Conservation (phyloP, 2,113 vertebrate genomes). For the Coracopsis vasa region DNA sequence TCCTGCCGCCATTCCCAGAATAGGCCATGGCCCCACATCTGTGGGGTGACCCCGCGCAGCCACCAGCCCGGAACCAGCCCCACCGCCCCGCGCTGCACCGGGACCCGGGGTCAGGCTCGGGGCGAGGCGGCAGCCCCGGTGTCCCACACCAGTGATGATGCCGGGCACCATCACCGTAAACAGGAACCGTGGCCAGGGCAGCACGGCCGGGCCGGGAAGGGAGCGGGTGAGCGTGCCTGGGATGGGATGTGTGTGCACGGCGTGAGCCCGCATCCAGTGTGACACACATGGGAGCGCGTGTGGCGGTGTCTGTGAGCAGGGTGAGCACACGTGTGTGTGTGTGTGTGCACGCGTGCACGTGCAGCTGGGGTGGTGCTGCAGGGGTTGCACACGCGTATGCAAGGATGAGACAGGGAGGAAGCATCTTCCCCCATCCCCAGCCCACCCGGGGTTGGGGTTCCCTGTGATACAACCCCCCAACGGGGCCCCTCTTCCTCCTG, state of each 20-base stretch:
- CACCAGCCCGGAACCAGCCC: neutral
- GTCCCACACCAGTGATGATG: fast-evolving
- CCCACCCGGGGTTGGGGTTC: neutral
- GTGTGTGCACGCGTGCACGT: neutral
- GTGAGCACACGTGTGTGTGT: fast-evolving
- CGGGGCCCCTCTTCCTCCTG: neutral
- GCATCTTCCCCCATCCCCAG: neutral
- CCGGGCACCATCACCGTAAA: neutral
- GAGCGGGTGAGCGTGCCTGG: neutral
- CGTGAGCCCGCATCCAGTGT: fast-evolving
- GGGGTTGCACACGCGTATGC: neutral
- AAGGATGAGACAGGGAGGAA: neutral
- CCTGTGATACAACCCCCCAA: neutral
- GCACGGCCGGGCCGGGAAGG: neutral
- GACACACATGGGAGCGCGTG: fast-evolving
- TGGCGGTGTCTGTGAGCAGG: fast-evolving
- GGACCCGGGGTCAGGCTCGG: neutral
- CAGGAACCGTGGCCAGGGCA: conserved; percentile 18
- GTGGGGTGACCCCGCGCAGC: neutral
- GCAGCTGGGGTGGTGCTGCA: fast-evolving
- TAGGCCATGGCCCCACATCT: neutral
- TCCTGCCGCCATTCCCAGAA: neutral
- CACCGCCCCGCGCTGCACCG: neutral
- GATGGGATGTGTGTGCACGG: neutral
- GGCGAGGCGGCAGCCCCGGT: neutral